Evolutionary conservation across 1,140 invertebrate genomes (phyloP).

Genomic region (Geopemphigus sp.): DNA sequence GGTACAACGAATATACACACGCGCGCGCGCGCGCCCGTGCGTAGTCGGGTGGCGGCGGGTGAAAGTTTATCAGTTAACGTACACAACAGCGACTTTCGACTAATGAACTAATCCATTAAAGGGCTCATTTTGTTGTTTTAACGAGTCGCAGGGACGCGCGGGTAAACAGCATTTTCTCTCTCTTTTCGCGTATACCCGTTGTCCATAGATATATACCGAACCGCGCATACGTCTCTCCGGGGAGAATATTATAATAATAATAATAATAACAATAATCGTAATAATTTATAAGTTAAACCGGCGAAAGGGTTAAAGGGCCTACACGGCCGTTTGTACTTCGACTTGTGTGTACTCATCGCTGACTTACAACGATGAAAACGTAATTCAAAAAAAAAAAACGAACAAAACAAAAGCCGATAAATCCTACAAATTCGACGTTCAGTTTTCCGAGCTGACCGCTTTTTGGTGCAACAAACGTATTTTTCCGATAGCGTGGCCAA

Average conservation of each 20-base stretch:
- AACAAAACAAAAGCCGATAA: too few species aligned
- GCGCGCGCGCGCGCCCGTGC: too few species aligned
- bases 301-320: conserved; percentile 34
- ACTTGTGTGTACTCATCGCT: background rate
- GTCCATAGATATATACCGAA: background rate
- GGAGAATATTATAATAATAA: conserved; percentile 24
- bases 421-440: too few species aligned
- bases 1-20: background rate
- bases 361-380: too few species aligned
- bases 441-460: too few species aligned
- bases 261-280: background rate
- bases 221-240: background rate
- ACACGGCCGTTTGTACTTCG: conserved; percentile 3
- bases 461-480: too few species aligned
- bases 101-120: conserved; percentile 50
- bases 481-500: too few species aligned
- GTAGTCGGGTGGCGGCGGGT: background rate
- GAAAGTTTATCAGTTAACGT: conserved; percentile 49
- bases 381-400: too few species aligned
- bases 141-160: conserved; percentile 32
- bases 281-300: conserved; percentile 42
- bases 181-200: too few species aligned
- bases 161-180: conserved; percentile 45
- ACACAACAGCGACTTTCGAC: conserved; percentile 48
- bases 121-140: conserved; percentile 49